phyloP scores from a whole-genome alignment of 2,888 invertebrate species.

The Mellilla xanthometata region DNA sequence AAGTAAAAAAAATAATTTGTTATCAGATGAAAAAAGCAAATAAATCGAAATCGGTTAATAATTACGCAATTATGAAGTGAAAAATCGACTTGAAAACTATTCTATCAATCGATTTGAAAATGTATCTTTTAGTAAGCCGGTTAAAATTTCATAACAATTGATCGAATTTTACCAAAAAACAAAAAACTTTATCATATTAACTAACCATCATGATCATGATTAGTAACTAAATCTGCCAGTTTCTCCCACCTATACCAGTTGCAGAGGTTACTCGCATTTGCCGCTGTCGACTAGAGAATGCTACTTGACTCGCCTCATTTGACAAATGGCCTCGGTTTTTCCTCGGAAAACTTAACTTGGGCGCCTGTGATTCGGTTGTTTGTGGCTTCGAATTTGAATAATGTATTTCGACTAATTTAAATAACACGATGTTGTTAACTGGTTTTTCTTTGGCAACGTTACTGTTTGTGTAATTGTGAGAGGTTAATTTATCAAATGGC shows the following conservation, averaged over 20 bases:
- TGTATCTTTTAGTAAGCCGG: no score
- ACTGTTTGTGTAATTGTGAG: slow-evolving; percentile 7
- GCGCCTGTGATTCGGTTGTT: slow-evolving; percentile 15
- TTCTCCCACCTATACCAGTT: slow-evolving; percentile 8
- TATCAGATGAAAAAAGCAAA: no score
- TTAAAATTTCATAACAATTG: no score
- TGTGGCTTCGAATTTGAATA: slow-evolving; percentile 14
- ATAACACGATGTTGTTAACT: slow-evolving; percentile 15
- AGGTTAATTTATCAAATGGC: slow-evolving; percentile 3
- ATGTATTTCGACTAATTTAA: slow-evolving; percentile 12
- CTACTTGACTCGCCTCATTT: slow-evolving; percentile 36
- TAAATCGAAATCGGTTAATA: no score
- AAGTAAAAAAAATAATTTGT: no score
- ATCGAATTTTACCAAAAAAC: no score
- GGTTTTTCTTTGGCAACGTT: slow-evolving; percentile 8
- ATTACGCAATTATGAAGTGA: no score
- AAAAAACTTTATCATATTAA: no score
- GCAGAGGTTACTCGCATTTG: slow-evolving; percentile 22
- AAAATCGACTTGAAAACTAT: no score
- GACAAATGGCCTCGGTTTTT: slow-evolving; percentile 28
- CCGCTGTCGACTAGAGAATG: slow-evolving; percentile 22
- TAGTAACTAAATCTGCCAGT: slow-evolving; percentile 1
- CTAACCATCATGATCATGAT: no score
- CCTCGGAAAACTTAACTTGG: slow-evolving; percentile 24
- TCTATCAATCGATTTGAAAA: no score